Evolutionary conservation across 2,888 invertebrate species (phyloP), one percentile per base, ranked within the genome.

Genomic region (Microplitis deprimator): DNA sequence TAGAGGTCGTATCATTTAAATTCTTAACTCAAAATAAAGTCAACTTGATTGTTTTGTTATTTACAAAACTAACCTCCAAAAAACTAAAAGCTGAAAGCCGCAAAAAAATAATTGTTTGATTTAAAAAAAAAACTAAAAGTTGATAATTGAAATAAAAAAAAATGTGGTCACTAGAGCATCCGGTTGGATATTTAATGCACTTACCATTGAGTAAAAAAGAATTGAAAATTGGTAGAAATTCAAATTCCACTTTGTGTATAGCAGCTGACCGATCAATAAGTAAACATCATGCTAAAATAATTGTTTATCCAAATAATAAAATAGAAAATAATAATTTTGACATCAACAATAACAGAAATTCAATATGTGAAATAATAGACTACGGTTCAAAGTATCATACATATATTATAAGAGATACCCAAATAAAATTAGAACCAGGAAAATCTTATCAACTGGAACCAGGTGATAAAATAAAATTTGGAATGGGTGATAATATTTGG

Each of bases 401-500:
- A 6, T 29, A 65, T 29, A 10, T 65, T 6, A 65, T 65, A 5
- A 8, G 29, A 29, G 10, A 65, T 13, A 29, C 8, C 1, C 10
- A 17, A 0, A 65, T 65, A 20, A 29, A 20, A 29, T 65, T 65
- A 29, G 13, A 6, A 8, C 65, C 65, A 29, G 6, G 6, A 13
- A 8, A 17, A 29, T 6, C 13, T 65, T 29, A 29, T 13, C 29
- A 20, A 65, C 20, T 65, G 13, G 6, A 65, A 29, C 65, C 65
- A 29, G 38, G 38, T 29, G 65, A 65, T 29, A 65, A 65, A 65
- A 65, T 65, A 20, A 17, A 65, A 4, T 65, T 65, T 65, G 13
- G 65, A 20, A 20, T 6, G 13, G 20, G 13, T 50, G 13, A 65
- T 0, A 65, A 65, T 65, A 29, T 29, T 8, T 65, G 65, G 65